Evolutionary conservation across 1,140 invertebrate genomes (phyloP).

Genomic region (Adelges cooleyi): DNA sequence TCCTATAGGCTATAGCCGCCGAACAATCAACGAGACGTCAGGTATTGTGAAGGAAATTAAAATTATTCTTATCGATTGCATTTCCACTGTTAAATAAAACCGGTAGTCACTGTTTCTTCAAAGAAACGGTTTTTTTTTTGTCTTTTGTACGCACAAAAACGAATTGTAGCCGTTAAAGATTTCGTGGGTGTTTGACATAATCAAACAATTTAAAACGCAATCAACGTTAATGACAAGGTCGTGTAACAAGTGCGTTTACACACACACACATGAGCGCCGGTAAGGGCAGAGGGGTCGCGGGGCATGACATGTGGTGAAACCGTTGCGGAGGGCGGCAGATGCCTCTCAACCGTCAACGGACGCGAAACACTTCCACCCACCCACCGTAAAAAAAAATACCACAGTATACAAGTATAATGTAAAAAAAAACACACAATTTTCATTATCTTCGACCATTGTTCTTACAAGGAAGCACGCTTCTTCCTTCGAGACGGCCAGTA

Average conservation of each 20-base stretch:
- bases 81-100: too few relatives aligned
- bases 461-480: constrained; percentile 28
- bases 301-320: constrained; percentile 22
- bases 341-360: constrained; percentile 23
- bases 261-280: neutral
- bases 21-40: too few relatives aligned
- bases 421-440: constrained; percentile 20
- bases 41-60: too few relatives aligned
- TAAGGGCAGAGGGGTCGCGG: neutral
- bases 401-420: neutral
- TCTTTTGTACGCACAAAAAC: too few relatives aligned
- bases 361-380: constrained; percentile 23
- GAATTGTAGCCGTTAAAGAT: neutral
- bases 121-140: too few relatives aligned
- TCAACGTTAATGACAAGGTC: constrained; percentile 28
- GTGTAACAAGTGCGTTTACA: constrained; percentile 27
- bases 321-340: constrained; percentile 26
- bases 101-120: too few relatives aligned
- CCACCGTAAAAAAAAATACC: neutral
- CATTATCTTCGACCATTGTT: constrained; percentile 28
- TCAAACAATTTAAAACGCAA: constrained; percentile 27
- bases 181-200: constrained; percentile 24
- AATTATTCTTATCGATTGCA: too few relatives aligned
- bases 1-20: too few relatives aligned
- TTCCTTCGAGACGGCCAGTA: neutral